These are phyloP conservation scores for Opisthocomus hoazin DNA, from an alignment of 2,113 vertebrate species.

Conservation along the genomic window DNA sequence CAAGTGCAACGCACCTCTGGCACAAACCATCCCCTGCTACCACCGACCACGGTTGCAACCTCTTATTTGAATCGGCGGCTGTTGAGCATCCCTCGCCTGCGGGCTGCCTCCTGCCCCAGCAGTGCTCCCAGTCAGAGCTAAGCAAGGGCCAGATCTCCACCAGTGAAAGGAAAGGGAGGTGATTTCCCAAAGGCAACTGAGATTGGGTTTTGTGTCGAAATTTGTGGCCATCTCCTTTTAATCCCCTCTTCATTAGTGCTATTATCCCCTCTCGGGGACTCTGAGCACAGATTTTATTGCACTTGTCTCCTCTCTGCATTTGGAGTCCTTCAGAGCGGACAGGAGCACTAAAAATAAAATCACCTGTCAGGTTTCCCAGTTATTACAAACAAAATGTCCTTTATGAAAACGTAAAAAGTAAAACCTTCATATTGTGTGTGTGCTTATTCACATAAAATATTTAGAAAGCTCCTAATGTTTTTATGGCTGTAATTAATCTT, in stretches of 20 bases:
- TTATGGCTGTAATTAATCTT: conserved; percentile 67
- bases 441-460: conserved; percentile 61
- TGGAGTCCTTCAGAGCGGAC: background rate
- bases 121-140: background rate
- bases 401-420: background rate
- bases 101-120: background rate
- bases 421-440: background rate
- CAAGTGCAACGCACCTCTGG: no score
- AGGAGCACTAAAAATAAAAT: conserved; percentile 36
- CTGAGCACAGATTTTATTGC: background rate
- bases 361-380: conserved; percentile 5
- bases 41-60: fast-evolving
- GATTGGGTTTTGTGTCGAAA: background rate
- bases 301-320: background rate
- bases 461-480: conserved; percentile 52
- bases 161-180: background rate
- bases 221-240: background rate
- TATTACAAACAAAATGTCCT: conserved; percentile 47
- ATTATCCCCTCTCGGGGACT: background rate
- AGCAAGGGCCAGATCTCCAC: background rate
- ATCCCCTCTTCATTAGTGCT: background rate
- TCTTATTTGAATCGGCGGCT: fast-evolving
- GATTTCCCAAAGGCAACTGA: background rate
- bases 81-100: fast-evolving
- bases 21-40: background rate